Base-by-base conservation (phyloP, 1,140 invertebrate species). In the Lepeophtheirus salmonis region DNA sequence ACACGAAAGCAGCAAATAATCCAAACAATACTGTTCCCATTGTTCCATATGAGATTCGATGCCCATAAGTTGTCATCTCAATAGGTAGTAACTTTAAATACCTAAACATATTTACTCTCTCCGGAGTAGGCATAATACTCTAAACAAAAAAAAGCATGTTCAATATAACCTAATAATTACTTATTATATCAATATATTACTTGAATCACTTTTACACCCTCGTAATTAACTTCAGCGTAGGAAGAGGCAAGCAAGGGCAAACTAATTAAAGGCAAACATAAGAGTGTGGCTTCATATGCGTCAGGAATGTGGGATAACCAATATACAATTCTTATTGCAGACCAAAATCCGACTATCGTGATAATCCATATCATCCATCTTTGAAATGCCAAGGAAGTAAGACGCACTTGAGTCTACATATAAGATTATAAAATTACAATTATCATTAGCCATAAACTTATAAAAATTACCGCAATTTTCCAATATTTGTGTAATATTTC, bases 201-300 rank as follows among this genome's bases (percentile, higher is more conserved):
- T 50, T 61, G 59, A 20, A 61, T 21, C 13, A 61, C 49, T 20
- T 53, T 61, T 2, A 24, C 50, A 3, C 59, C 59, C 25, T 61
- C 59, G 50, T 61, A 61, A 16, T 61, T 61, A 3, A 61, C 59
- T 61, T 61, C 59, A 2, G 59, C 49, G 24, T 61, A 61, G 17
- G 30, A 16, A 16, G 59, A 61, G 2, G 59, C 59, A 12, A 61
- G 18, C 2, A 61, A 23, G 2, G 59, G 59, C 54, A 61, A 48
- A 21, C 54, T 14, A 12, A 61, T 16, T 4, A 61, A 22, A 17
- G 59, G 59, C 14, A 61, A 25, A 30, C 60, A 55, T 17, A 61
- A 53, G 3, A 50, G 20, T 13, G 24, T 14, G 14, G 50, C 25
- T 24, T 25, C 59, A 23, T 61, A 61, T n/a, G 54, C 17, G n/a